phyloP scores from a whole-genome alignment of 2,888 invertebrate genomes.

The Tiphia femorata region DNA sequence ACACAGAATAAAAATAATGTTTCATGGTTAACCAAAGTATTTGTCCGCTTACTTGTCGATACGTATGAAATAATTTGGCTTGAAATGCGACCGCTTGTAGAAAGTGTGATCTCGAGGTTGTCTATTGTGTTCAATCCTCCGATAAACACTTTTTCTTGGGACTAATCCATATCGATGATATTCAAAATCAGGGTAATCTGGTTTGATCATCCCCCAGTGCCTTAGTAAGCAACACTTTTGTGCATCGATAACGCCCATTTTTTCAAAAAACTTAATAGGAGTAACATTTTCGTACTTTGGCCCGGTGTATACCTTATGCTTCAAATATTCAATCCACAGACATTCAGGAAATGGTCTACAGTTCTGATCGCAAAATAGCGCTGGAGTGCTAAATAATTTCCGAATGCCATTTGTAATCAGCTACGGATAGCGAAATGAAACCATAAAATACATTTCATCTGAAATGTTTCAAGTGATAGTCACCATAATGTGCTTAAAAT shows the following conservation, averaged over 20 bases:
- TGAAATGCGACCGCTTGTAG: constrained; percentile 14
- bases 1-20: too few species aligned
- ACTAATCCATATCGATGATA: constrained; percentile 28
- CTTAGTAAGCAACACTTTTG: constrained; percentile 66
- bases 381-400: constrained; percentile 64
- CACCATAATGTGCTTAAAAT: constrained; percentile 37
- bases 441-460: too few species aligned
- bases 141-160: not conserved
- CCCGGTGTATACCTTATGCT: constrained; percentile 71
- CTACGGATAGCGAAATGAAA: constrained; percentile 23
- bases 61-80: constrained; percentile 13
- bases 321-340: constrained; percentile 71
- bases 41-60: not conserved
- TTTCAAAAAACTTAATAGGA: constrained; percentile 71
- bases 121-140: constrained; percentile 14
- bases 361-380: too few species aligned
- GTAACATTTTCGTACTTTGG: constrained; percentile 69
- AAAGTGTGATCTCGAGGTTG: constrained; percentile 23
- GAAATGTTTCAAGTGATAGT: not conserved
- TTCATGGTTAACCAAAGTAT: too few species aligned
- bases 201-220: constrained; percentile 70
- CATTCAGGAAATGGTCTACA: constrained; percentile 69
- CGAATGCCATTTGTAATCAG: constrained; percentile 64
- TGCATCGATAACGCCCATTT: constrained; percentile 71
- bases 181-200: constrained; percentile 23